phyloP scores from a whole-genome alignment of 2,797 vertebrate species.

The Myripristis murdjan region DNA sequence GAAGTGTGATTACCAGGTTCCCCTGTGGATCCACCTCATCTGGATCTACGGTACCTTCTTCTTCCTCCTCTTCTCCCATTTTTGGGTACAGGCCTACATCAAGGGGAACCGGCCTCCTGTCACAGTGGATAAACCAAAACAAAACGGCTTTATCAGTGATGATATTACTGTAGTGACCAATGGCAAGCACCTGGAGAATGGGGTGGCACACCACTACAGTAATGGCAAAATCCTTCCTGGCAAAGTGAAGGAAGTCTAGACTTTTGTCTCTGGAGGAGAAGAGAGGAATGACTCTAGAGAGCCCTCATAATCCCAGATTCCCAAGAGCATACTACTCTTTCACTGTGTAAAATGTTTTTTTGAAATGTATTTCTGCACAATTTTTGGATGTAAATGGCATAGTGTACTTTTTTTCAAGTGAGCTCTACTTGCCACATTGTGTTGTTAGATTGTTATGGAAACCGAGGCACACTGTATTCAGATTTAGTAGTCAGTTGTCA shows the following conservation, averaged over 20 bases:
- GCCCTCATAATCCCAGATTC: conserved; percentile 35
- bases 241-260: conserved; percentile 94
- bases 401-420: conserved; percentile 55
- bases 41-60: conserved; percentile 97
- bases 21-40: conserved; percentile 95
- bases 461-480: conserved; percentile 69
- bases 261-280: conserved; percentile 28
- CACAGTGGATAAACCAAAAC: conserved; percentile 50
- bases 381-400: conserved; percentile 67
- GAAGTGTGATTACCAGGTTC: conserved; percentile 93
- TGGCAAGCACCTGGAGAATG: conserved; percentile 85
- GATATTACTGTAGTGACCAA: conserved; percentile 60
- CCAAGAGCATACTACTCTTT: conserved; percentile 38
- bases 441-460: conserved; percentile 58
- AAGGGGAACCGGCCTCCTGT: conserved; percentile 93
- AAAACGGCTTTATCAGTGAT: conserved; percentile 67
- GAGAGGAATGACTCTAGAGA: conserved; percentile 19
- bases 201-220: conserved; percentile 77
- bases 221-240: conserved; percentile 85
- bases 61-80: conserved; percentile 97
- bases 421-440: conserved; percentile 54
- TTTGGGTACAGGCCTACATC: conserved; percentile 98
- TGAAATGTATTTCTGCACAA: conserved; percentile 54
- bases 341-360: conserved; percentile 34
- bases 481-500: conserved; percentile 74